These are phyloP conservation scores for Alauda arvensis DNA, from an alignment of 2,797 vertebrate species.

Conservation along the genomic window DNA sequence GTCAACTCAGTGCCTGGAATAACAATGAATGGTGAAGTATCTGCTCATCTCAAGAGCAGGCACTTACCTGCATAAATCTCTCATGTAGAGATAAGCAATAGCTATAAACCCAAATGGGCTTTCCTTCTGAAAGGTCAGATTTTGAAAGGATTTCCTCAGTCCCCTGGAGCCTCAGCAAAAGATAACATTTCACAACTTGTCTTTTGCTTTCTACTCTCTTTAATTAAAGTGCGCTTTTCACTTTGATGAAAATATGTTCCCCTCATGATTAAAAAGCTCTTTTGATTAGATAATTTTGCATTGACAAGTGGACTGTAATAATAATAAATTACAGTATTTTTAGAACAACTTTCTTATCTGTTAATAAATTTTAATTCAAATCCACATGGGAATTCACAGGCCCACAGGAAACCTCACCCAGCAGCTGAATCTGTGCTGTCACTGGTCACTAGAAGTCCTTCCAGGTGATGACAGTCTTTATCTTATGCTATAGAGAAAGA, in stretches of 20 bases:
- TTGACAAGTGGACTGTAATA: not conserved
- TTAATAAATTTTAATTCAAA: constrained; percentile 12
- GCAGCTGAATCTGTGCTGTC: not conserved
- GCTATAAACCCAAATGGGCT: constrained; percentile 19
- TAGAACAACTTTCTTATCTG: not conserved
- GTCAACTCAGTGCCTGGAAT: not conserved
- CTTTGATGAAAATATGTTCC: constrained; percentile 41
- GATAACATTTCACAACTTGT: constrained; percentile 25
- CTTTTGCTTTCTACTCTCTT: constrained; percentile 15
- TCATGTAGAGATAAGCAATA: constrained; percentile 15
- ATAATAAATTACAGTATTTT: constrained; percentile 11
- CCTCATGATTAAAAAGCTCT: constrained; percentile 36
- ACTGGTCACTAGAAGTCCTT: not conserved
- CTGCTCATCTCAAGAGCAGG: constrained; percentile 15
- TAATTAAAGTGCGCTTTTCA: constrained; percentile 33
- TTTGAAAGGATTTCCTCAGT: constrained; percentile 40
- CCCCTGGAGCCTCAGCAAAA: not conserved
- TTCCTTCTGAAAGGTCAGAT: constrained; percentile 45
- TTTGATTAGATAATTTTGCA: constrained; percentile 41
- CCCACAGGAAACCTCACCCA: not conserved
- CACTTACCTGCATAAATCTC: constrained; percentile 33
- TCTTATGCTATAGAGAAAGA: not conserved
- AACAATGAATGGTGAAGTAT: not conserved
- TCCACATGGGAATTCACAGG: not conserved
- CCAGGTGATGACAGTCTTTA: not conserved